Evolutionary conservation across 2,888 invertebrate genomes (phyloP).

Genomic region (Syrphus vitripennis): DNA sequence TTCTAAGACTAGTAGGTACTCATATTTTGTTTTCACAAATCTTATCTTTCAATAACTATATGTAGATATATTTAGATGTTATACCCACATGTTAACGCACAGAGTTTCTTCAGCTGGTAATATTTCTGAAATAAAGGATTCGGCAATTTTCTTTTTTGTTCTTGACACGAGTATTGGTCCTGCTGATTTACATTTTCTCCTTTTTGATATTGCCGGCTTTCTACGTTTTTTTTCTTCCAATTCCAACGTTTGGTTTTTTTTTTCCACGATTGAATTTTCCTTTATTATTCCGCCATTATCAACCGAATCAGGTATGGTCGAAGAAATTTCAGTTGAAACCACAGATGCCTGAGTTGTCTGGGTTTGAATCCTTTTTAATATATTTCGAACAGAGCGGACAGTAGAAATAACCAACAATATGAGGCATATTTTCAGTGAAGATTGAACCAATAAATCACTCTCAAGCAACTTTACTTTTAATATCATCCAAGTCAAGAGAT

Average conservation of each 20-base stretch:
- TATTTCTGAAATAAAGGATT: background rate
- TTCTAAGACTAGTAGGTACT: no score
- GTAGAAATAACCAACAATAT: constrained; percentile 23
- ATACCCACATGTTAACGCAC: constrained; percentile 47
- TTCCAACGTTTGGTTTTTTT: constrained; percentile 25
- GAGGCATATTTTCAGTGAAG: constrained; percentile 16
- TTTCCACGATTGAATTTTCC: background rate
- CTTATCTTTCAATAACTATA: no score
- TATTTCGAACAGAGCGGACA: constrained; percentile 29
- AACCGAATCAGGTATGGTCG: background rate
- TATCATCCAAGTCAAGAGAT: constrained; percentile 16
- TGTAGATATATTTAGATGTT: background rate
- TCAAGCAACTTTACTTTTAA: background rate
- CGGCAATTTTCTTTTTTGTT: background rate
- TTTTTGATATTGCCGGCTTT: constrained; percentile 76
- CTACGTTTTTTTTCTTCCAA: constrained; percentile 78
- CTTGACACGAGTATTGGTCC: constrained; percentile 77
- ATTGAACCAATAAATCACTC: constrained; percentile 25
- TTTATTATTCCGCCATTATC: background rate
- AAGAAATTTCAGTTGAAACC: background rate
- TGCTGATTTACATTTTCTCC: constrained; percentile 79
- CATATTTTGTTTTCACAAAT: no score
- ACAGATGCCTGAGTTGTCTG: background rate
- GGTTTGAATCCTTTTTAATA: background rate
- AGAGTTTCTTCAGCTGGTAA: background rate